Base-by-base conservation (phyloP, 2,888 invertebrate species). In the Osmoderma eremita region DNA sequence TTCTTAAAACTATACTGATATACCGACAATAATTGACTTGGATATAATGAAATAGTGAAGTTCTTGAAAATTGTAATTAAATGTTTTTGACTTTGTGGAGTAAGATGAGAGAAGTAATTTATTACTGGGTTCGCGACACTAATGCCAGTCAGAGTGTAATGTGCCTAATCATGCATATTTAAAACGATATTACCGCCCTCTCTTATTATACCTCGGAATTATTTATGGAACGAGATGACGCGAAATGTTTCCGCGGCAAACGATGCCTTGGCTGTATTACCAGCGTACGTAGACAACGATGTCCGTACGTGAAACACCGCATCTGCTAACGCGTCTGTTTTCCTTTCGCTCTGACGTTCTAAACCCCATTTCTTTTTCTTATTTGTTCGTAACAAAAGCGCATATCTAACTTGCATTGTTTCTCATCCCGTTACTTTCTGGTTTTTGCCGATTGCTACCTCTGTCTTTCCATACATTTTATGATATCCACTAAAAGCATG, bases 81-180 rank as follows among this genome's bases (percentile, higher is more conserved):
- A 30, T 30, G 5, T 30, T 30, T 30, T 30, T 30, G 10, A 30
- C 2, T 30, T 30, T 6, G 3, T 10, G n/a, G 10, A 2, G 30
- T 30, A 30, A 30, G 30, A 30, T 10, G 10, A 30, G 10, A 10
- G 8, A 8, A 1, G 10, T 48, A 20, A 18, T 30, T 48, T 45
- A 61, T 36, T 45, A 36, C 15, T 12, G 30, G 45, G 45, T 17
- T 13, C 48, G 17, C 41, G 45, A 36, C 36, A 3, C 17, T 61
- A 42, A 41, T 56, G 20, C 48, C 8, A 30, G 18, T 17, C 17
- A 17, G 20, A 15, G 12, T 20, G 36, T 41, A 30, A 45, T 61
- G 45, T 61, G 17, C 10, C 15, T 45, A 58, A 58, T 42, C 58
- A 58, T 58, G 58, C 58, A 61, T 61, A 61, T 61, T 61, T 61